phyloP scores from a whole-genome alignment of 2,888 invertebrate genomes.

The Eretmocerus hayati region DNA sequence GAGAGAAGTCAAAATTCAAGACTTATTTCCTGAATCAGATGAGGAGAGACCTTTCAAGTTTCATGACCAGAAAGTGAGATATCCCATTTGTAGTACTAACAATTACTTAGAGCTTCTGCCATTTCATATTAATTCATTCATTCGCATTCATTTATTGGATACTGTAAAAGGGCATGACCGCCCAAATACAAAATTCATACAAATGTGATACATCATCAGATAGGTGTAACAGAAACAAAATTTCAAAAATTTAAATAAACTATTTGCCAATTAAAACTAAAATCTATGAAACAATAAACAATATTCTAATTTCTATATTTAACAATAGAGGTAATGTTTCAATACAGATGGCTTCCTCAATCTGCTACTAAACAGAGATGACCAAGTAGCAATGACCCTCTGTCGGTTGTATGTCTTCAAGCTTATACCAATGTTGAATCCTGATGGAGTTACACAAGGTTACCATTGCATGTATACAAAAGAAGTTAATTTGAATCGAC shows the following conservation, averaged over 20 bases:
- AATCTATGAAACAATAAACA: too few relatives aligned
- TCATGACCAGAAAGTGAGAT: constrained; percentile 68
- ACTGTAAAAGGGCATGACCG: too few relatives aligned
- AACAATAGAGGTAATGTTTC: constrained; percentile 85
- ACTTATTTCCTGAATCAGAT: constrained; percentile 66
- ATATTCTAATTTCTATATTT: constrained; percentile 60
- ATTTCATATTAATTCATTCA: too few relatives aligned
- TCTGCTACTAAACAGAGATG: constrained; percentile 66
- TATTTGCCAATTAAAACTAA: constrained; percentile 5
- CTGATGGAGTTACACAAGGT: constrained; percentile 81
- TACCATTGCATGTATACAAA: constrained; percentile 81
- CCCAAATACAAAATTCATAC: too few relatives aligned
- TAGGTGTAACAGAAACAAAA: too few relatives aligned
- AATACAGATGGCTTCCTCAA: constrained; percentile 84
- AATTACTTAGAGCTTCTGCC: too few relatives aligned
- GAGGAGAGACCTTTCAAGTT: constrained; percentile 68
- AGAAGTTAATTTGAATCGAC: constrained; percentile 81
- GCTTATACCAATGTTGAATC: constrained; percentile 84
- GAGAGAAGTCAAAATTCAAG: constrained; percentile 63
- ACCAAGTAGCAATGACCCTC: constrained; percentile 66
- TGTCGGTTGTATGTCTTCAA: constrained; percentile 79
- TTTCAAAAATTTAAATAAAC: too few relatives aligned
- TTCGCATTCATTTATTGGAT: too few relatives aligned
- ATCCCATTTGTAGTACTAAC: too few relatives aligned
- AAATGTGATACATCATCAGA: too few relatives aligned